Conservation (phyloP, 2,113 vertebrate genomes). For the Silurus asotus region DNA sequence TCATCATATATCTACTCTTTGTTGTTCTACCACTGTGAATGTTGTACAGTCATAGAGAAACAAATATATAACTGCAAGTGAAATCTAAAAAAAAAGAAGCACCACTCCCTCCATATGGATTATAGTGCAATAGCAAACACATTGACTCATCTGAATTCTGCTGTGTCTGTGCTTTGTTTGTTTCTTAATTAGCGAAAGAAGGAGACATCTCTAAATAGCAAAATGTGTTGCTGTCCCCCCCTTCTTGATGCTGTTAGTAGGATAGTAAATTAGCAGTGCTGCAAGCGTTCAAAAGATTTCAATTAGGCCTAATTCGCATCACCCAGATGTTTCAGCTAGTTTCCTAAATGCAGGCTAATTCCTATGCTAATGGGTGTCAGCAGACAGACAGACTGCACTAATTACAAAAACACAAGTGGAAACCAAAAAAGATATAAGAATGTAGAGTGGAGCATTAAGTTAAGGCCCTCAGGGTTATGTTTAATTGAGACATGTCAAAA, state of each 20-base stretch:
- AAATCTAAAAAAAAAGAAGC: neutral
- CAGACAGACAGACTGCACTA: conserved; percentile 51
- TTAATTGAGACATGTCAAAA: conserved; percentile 17
- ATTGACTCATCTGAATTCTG: conserved; percentile 40
- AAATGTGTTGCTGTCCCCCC: conserved; percentile 60
- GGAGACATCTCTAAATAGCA: conserved; percentile 72
- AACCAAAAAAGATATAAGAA: conserved; percentile 38
- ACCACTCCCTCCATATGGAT: conserved; percentile 10
- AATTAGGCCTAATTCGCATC: conserved; percentile 74
- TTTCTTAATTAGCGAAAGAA: conserved; percentile 69
- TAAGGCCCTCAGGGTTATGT: conserved; percentile 36
- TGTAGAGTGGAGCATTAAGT: conserved; percentile 10
- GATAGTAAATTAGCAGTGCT: conserved; percentile 73
- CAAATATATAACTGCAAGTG: neutral
- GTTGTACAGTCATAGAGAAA: neutral
- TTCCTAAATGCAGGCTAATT: conserved; percentile 68
- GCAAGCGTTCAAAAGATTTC: conserved; percentile 74
- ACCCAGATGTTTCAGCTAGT: conserved; percentile 75
- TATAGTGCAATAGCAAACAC: neutral
- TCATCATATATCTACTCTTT: neutral
- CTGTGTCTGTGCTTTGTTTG: conserved; percentile 61
- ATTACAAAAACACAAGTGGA: conserved; percentile 27
- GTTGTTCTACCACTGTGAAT: neutral
- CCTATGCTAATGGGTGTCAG: conserved; percentile 71
- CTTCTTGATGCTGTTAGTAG: conserved; percentile 65